Percentiles rank a stretch among this genome's conserved stretches.
Conservation (phyloP, 1,140 invertebrate genomes). For the Sarcophaga peregrina region DNA sequence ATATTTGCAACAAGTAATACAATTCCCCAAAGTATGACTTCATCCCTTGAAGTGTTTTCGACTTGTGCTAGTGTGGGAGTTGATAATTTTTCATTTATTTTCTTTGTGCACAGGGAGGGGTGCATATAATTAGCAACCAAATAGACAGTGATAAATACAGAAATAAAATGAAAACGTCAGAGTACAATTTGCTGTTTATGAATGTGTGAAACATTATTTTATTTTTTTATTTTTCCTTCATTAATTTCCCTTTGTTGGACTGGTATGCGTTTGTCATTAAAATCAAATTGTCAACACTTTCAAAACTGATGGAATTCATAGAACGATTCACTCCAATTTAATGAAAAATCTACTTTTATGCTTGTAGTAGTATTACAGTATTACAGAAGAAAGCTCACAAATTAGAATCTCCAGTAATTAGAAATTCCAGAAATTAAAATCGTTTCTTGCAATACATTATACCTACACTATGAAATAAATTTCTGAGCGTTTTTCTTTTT, state of each 20-base stretch:
- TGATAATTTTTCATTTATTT: neutral
- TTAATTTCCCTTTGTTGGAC: neutral
- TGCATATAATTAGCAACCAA: conserved; percentile 4
- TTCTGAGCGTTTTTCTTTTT: too few relatives aligned
- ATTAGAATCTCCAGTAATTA: too few relatives aligned
- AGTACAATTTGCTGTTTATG: conserved; percentile 1
- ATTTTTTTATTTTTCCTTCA: neutral
- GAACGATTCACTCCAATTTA: too few relatives aligned
- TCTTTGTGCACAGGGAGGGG: neutral
- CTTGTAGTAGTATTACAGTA: too few relatives aligned
- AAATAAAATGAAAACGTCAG: neutral
- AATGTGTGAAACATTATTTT: conserved; percentile 11
- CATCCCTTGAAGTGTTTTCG: too few relatives aligned
- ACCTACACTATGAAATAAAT: too few relatives aligned
- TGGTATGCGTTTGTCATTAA: conserved; percentile 23
- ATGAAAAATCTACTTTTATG: too few relatives aligned
- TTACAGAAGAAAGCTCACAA: too few relatives aligned
- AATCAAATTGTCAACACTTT: conserved; percentile 33
- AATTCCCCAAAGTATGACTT: neutral
- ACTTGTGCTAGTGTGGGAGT: neutral
- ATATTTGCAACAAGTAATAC: conserved; percentile 32
- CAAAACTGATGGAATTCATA: neutral
- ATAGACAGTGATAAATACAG: neutral
- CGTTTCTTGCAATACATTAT: too few relatives aligned
- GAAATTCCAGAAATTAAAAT: too few relatives aligned